These are phyloP conservation scores for Anagyrus pseudococci DNA, from an alignment of 2,888 invertebrate genomes.

Conservation along the genomic window DNA sequence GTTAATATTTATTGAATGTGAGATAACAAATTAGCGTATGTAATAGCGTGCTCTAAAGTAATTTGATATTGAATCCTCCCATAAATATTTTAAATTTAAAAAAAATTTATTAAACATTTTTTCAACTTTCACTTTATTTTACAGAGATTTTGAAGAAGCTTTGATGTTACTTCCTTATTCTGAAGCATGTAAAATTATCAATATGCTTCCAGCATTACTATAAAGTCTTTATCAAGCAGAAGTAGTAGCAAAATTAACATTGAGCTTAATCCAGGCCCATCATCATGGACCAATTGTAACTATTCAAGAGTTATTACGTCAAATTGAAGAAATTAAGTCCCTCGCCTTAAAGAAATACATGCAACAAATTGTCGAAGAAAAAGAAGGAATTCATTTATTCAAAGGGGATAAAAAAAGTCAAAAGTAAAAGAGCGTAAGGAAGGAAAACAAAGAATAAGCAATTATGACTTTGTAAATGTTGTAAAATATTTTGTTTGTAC, in stretches of 20 bases:
- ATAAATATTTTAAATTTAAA: slow-evolving; percentile 2
- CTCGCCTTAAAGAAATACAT: slow-evolving; percentile 70
- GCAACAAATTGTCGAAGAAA: slow-evolving; percentile 77
- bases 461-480: no score
- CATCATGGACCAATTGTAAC: slow-evolving; percentile 81
- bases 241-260: slow-evolving; percentile 75
- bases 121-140: slow-evolving; percentile 29
- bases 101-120: slow-evolving; percentile 9
- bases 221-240: slow-evolving; percentile 76
- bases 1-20: no score
- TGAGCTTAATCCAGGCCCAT: slow-evolving; percentile 80
- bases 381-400: slow-evolving; percentile 79
- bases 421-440: slow-evolving; percentile 70
- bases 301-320: slow-evolving; percentile 72
- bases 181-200: slow-evolving; percentile 79
- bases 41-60: no score
- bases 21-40: no score
- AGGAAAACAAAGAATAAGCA: slow-evolving; percentile 69
- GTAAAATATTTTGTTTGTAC: no score
- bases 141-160: slow-evolving; percentile 90
- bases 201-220: slow-evolving; percentile 74
- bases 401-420: slow-evolving; percentile 73
- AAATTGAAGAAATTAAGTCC: slow-evolving; percentile 71
- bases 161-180: slow-evolving; percentile 85
- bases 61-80: no score